Percentiles rank a stretch among this genome's conserved stretches.
These are phyloP conservation scores for Ditula angustiorana DNA, from an alignment of 2,888 invertebrate species.

Conservation along the genomic window DNA sequence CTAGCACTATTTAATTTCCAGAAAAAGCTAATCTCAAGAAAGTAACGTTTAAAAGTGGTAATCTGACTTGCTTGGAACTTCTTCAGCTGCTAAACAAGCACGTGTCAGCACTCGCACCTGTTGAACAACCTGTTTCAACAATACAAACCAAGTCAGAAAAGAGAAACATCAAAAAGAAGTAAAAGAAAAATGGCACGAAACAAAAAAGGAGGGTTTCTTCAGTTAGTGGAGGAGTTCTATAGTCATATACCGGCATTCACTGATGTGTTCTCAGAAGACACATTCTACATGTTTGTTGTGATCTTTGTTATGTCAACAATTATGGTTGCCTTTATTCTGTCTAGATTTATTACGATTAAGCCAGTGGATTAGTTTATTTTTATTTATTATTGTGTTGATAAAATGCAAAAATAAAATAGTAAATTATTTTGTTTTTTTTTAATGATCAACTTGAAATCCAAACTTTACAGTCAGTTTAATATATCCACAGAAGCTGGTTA, in stretches of 20 bases:
- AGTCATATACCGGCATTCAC: slow-evolving; percentile 97
- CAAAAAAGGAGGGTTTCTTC: slow-evolving; percentile 81
- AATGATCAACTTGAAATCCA: not conserved
- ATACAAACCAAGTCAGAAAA: slow-evolving; percentile 85
- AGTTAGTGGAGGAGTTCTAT: slow-evolving; percentile 94
- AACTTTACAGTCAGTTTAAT: no score
- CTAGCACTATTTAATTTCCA: slow-evolving; percentile 45
- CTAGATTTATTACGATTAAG: slow-evolving; percentile 94
- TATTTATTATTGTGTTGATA: slow-evolving; percentile 35
- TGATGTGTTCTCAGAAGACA: slow-evolving; percentile 99
- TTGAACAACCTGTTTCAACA: slow-evolving; percentile 84
- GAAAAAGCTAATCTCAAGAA: slow-evolving; percentile 81
- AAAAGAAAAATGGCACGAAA: slow-evolving; percentile 68
- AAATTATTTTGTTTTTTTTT: not conserved
- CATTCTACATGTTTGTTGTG: slow-evolving; percentile 97
- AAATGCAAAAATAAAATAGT: slow-evolving; percentile 25
- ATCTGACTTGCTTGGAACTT: slow-evolving; percentile 91
- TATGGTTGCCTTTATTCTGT: slow-evolving; percentile 92
- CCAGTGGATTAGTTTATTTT: slow-evolving; percentile 87
- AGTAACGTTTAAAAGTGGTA: slow-evolving; percentile 89
- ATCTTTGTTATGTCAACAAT: slow-evolving; percentile 93
- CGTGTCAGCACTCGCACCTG: slow-evolving; percentile 89
- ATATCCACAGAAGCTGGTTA: no score
- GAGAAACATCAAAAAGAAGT: slow-evolving; percentile 78
- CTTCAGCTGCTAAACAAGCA: slow-evolving; percentile 92